Conservation (phyloP, 2,113 vertebrate genomes). For the Neopipo cinnamomea region DNA sequence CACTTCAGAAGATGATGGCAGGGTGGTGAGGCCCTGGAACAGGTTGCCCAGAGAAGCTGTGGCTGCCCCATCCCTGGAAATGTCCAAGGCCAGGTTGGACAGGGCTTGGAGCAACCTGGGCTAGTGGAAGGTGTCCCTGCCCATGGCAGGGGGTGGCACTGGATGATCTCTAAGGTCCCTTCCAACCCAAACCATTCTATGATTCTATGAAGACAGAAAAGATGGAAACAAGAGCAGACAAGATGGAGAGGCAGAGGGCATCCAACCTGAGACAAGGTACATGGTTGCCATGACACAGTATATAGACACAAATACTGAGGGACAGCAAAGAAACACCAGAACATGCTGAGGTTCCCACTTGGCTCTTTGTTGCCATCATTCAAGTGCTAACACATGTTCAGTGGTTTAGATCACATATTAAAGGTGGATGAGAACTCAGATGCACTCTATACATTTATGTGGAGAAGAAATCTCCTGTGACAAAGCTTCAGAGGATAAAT, state of each 20-base stretch:
- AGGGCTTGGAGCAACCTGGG: accelerated
- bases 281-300: accelerated
- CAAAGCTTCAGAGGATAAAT: background rate
- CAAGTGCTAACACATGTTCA: background rate
- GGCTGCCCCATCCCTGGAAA: background rate
- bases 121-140: background rate
- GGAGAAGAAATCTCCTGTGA: background rate
- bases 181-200: background rate
- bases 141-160: background rate
- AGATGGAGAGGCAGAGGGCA: background rate
- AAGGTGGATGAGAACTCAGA: background rate
- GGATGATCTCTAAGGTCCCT: background rate
- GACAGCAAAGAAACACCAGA: background rate
- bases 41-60: background rate
- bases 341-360: background rate
- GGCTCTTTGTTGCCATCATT: background rate
- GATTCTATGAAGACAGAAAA: background rate
- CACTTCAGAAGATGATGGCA: background rate
- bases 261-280: background rate
- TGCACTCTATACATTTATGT: accelerated
- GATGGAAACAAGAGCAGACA: background rate
- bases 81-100: background rate
- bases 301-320: background rate
- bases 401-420: background rate
- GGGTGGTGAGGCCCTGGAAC: background rate